Evolutionary conservation across 23 tunicate species (phyloP).

Genomic region (Halocynthia roretzi): DNA sequence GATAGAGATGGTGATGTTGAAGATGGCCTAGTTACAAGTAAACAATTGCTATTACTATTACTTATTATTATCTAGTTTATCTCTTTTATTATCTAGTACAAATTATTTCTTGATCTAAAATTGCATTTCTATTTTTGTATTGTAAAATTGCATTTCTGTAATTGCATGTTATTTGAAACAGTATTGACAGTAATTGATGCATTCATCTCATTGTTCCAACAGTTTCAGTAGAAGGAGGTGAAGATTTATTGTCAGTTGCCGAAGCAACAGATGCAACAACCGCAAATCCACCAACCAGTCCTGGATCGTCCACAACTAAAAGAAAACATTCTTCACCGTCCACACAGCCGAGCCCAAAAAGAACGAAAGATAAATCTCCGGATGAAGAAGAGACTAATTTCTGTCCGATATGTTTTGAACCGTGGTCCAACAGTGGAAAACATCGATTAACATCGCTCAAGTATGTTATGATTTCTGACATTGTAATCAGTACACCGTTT

Average conservation of each 20-base stretch:
- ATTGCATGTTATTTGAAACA: too few species aligned
- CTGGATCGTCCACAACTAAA: slow-evolving; percentile 6
- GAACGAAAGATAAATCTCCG: slow-evolving; percentile 9
- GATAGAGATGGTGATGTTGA: too few species aligned
- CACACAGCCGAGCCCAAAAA: slow-evolving; percentile 12
- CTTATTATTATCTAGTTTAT: too few species aligned
- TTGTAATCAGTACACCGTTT: not conserved
- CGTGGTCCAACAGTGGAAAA: slow-evolving; percentile 73
- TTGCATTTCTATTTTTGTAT: too few species aligned
- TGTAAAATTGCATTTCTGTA: too few species aligned
- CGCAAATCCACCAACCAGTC: not conserved
- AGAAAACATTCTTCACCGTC: slow-evolving; percentile 50
- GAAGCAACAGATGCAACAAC: not conserved
- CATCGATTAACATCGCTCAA: slow-evolving; percentile 63
- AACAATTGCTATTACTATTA: too few species aligned
- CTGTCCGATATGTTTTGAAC: slow-evolving; percentile 86
- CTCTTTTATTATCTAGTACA: too few species aligned
- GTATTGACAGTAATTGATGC: too few species aligned
- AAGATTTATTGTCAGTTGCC: slow-evolving; percentile 5
- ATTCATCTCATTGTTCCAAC: too few species aligned
- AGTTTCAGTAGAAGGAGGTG: not conserved
- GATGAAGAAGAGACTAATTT: slow-evolving; percentile 53
- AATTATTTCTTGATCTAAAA: too few species aligned
- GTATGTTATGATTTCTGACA: slow-evolving; percentile 24
- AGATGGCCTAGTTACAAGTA: too few species aligned